Percentiles rank a stretch among this genome's conserved stretches.
phyloP scores from a whole-genome alignment of 2,797 vertebrate species.

The Numenius phaeopus region DNA sequence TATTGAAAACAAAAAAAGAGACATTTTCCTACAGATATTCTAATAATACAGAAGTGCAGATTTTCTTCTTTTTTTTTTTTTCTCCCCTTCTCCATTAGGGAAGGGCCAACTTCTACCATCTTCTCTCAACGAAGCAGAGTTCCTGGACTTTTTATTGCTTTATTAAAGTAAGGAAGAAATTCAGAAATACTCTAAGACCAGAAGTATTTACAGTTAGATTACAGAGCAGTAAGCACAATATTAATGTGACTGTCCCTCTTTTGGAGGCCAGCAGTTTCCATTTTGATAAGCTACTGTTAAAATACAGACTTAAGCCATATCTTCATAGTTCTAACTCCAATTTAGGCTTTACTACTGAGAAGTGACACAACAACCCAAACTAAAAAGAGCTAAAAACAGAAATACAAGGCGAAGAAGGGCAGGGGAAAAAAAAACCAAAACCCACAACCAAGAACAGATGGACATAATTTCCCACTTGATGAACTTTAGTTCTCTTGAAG shows the following conservation, averaged over 20 bases:
- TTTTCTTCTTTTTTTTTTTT: background rate
- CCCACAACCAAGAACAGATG: background rate
- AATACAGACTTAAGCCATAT: background rate
- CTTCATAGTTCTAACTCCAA: background rate
- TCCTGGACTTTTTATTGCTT: background rate
- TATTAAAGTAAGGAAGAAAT: background rate
- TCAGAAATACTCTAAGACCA: background rate
- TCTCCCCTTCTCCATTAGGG: background rate
- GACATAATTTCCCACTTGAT: background rate
- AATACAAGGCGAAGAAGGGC: background rate
- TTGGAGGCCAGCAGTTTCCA: background rate
- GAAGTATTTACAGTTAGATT: background rate
- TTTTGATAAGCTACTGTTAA: background rate
- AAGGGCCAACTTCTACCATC: background rate
- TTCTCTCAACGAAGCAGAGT: background rate
- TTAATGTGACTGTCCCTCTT: background rate
- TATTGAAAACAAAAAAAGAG: conserved; percentile 36
- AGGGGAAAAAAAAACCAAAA: background rate
- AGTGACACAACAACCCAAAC: background rate
- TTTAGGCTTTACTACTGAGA: background rate
- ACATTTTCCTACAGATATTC: background rate
- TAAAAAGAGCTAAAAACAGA: background rate
- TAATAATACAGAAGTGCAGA: background rate
- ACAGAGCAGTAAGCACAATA: background rate
- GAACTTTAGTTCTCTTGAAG: background rate